Evolutionary conservation across 2,113 vertebrate species (phyloP).

Genomic region (Heptranchias perlo): DNA sequence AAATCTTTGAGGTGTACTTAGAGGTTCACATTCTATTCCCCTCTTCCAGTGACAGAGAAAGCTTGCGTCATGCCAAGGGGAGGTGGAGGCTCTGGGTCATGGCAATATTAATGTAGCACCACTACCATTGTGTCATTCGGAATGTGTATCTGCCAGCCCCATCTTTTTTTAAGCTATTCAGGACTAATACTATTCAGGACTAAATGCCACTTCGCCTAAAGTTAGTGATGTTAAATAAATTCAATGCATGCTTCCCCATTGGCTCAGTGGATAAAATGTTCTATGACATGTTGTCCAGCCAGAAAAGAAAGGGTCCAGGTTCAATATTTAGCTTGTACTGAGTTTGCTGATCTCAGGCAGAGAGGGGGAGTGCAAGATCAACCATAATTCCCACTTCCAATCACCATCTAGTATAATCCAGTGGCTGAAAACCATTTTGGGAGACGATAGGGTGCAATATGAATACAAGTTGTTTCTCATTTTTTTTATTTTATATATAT

Average conservation of each 20-base stretch:
- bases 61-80: background rate
- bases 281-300: background rate
- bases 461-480: background rate
- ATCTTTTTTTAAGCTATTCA: background rate
- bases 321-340: background rate
- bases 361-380: background rate
- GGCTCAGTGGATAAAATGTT: background rate
- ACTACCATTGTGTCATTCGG: background rate
- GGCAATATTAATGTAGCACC: background rate
- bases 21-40: too few relatives aligned
- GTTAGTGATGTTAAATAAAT: constrained; percentile 1
- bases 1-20: background rate
- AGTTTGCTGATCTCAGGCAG: background rate
- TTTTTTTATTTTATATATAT: background rate
- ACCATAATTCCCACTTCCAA: background rate
- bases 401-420: background rate
- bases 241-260: background rate
- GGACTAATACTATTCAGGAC: background rate
- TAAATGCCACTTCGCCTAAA: background rate
- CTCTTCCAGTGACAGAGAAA: background rate
- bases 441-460: background rate
- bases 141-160: background rate
- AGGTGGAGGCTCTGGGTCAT: background rate
- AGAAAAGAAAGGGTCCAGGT: background rate
- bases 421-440: background rate